phyloP scores from a whole-genome alignment of 2,888 invertebrate genomes.

The Sympetrum striolatum region DNA sequence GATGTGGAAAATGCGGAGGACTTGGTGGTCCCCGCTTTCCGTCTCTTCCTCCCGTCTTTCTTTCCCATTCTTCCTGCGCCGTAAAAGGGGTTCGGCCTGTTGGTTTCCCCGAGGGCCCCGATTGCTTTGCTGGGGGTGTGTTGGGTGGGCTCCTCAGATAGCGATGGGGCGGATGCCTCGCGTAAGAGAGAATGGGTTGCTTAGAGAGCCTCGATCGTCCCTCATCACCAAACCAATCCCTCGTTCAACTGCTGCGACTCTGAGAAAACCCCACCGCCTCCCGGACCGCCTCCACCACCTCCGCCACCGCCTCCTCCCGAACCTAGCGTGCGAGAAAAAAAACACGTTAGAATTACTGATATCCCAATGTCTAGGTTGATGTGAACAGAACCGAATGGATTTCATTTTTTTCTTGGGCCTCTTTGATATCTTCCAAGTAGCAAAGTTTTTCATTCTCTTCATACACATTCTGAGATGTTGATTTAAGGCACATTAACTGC shows the following conservation, averaged over 20 bases:
- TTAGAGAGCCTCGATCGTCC: background rate
- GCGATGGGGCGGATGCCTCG: background rate
- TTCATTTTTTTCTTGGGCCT: too few relatives aligned
- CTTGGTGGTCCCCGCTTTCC: background rate
- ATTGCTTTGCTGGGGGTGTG: background rate
- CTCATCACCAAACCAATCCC: constrained; percentile 72
- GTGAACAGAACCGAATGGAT: too few relatives aligned
- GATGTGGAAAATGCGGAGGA: background rate
- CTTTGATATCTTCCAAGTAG: too few relatives aligned
- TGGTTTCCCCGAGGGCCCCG: background rate
- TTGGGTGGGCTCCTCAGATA: background rate
- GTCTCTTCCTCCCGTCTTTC: background rate
- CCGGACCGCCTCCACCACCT: background rate
- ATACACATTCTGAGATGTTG: too few relatives aligned
- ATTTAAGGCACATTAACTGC: too few relatives aligned
- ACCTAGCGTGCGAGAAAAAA: constrained; percentile 21
- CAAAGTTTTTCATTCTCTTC: too few relatives aligned
- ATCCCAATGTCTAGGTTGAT: too few relatives aligned
- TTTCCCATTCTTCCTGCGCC: background rate
- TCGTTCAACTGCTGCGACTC: constrained; percentile 76
- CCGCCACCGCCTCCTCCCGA: background rate
- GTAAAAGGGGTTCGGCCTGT: background rate
- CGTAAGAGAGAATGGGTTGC: background rate
- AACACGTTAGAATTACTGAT: background rate
- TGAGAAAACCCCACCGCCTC: constrained; percentile 64